A percentile compares a stretch with the other conserved stretches of the same genome.
Conservation (phyloP, 2,113 vertebrate species). For the Pardalotus punctatus region DNA sequence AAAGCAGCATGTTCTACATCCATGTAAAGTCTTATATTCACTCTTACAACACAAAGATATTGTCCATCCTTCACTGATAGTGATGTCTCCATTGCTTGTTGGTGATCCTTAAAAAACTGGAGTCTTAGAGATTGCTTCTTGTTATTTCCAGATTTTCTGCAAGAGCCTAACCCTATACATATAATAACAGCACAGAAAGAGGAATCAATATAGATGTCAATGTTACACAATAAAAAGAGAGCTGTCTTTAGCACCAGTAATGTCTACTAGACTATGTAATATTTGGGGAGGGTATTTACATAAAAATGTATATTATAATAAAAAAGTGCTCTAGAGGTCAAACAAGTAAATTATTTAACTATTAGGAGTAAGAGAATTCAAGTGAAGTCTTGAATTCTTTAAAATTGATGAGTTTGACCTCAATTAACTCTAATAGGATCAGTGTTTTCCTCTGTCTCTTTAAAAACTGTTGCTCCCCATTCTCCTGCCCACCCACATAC, state of each 20-base stretch:
- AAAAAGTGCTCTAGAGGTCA: neutral
- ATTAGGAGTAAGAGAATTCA: neutral
- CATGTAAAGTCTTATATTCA: neutral
- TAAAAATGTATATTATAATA: neutral
- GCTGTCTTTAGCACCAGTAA: neutral
- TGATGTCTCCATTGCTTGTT: accelerated
- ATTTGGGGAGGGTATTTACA: neutral
- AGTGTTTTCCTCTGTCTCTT: neutral
- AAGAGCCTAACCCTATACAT: neutral
- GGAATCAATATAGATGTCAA: neutral
- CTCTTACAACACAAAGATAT: neutral
- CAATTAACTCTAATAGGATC: neutral
- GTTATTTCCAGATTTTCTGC: neutral
- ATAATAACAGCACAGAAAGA: neutral
- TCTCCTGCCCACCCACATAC: neutral
- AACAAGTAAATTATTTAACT: neutral
- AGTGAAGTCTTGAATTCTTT: neutral
- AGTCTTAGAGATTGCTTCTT: neutral
- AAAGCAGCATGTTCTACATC: neutral
- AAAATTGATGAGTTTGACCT: neutral
- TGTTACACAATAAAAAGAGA: neutral
- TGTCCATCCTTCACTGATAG: neutral
- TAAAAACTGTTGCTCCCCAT: neutral
- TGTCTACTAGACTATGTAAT: neutral
- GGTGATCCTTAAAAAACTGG: neutral